Evolutionary conservation across 2,113 vertebrate genomes (phyloP).

Genomic region (Eulemur rufifrons): DNA sequence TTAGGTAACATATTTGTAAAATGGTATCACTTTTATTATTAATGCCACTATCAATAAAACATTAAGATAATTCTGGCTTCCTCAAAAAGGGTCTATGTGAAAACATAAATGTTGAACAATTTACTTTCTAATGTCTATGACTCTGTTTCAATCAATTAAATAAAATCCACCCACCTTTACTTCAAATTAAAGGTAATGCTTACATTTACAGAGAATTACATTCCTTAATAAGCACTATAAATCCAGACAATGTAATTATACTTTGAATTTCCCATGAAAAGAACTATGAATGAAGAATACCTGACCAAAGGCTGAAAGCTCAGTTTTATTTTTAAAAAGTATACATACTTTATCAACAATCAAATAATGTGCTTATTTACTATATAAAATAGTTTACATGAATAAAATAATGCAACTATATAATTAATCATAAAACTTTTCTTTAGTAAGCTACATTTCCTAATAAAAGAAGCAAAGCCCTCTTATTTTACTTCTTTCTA

Average conservation of each 20-base stretch:
- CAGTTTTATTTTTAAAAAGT: conserved; percentile 28
- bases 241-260: conserved; percentile 57
- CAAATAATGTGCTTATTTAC: conserved; percentile 26
- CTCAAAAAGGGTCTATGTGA: conserved; percentile 15
- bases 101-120: not conserved
- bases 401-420: conserved; percentile 11
- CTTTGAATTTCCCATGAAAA: conserved; percentile 49
- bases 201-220: conserved; percentile 49
- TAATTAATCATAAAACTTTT: conserved; percentile 18
- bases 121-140: conserved; percentile 20
- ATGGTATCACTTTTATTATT: conserved; percentile 17
- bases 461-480: conserved; percentile 45
- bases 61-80: conserved; percentile 29
- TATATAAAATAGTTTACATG: not conserved
- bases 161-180: conserved; percentile 8
- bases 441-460: not conserved
- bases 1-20: conserved; percentile 22
- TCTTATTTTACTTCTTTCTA: conserved; percentile 39
- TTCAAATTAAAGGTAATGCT: conserved; percentile 60
- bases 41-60: not conserved
- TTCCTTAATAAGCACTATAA: conserved; percentile 33
- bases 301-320: not conserved
- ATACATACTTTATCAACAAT: not conserved
- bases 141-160: conserved; percentile 44
- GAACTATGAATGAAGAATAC: not conserved